Evolutionary conservation across 1,140 invertebrate species (phyloP).

Genomic region (Bombus confusus): DNA sequence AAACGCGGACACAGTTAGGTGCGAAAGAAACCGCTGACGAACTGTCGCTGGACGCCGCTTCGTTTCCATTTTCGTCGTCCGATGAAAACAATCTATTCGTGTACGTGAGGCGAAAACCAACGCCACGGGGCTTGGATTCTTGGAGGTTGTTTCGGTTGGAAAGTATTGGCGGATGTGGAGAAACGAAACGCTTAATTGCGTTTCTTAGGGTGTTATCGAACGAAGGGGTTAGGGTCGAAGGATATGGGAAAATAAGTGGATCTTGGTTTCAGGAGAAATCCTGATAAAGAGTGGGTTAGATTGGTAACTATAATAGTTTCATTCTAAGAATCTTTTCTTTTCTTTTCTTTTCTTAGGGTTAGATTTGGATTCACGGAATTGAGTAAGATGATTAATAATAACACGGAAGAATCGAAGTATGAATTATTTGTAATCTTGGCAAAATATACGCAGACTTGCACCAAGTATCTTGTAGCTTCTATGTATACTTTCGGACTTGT

Average conservation of each 20-base stretch:
- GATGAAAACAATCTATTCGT: neutral
- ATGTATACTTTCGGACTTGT: too few relatives aligned
- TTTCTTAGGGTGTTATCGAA: neutral
- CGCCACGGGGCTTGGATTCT: neutral
- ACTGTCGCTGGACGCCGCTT: neutral
- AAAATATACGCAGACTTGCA: too few relatives aligned
- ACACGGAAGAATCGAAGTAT: too few relatives aligned
- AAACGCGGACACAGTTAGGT: conserved; percentile 20
- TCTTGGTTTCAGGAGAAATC: neutral
- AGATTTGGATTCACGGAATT: too few relatives aligned
- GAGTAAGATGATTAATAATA: too few relatives aligned
- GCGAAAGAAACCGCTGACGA: conserved; percentile 17
- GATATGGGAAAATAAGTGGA: neutral
- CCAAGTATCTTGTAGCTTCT: too few relatives aligned
- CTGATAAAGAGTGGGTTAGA: neutral
- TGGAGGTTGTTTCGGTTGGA: neutral
- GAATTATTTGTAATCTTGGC: too few relatives aligned
- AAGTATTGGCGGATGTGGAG: neutral
- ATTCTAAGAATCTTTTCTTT: too few relatives aligned
- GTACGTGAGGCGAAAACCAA: neutral
- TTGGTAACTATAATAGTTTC: neutral
- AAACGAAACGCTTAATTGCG: neutral
- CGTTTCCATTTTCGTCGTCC: neutral
- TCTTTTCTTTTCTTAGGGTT: neutral
- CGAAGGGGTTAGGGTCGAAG: too few relatives aligned